Evolutionary conservation across 1,140 invertebrate genomes (phyloP).

Genomic region (Megathymus violae): DNA sequence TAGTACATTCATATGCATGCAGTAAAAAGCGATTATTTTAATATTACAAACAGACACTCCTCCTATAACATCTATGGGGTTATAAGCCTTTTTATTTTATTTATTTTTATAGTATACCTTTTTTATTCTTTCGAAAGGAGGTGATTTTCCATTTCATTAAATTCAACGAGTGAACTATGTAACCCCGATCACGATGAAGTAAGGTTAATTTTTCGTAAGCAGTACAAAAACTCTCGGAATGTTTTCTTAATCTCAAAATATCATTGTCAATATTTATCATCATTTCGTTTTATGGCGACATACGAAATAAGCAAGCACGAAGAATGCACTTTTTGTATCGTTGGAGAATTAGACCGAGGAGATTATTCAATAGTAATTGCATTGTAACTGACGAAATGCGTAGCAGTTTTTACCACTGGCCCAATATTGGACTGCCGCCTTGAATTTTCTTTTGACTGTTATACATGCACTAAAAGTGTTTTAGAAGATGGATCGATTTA

Average conservation of each 20-base stretch:
- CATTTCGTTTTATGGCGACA: not conserved
- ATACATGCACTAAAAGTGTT: no score
- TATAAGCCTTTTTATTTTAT: no score
- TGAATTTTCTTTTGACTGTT: no score
- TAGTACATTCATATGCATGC: no score
- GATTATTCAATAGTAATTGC: slow-evolving; percentile 6
- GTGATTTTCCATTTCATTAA: not conserved
- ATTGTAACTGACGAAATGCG: not conserved
- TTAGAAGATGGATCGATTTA: no score
- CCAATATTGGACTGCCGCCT: no score
- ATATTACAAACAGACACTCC: no score
- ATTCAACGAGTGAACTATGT: not conserved
- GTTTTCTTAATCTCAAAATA: not conserved
- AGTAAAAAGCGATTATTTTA: no score
- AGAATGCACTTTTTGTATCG: not conserved
- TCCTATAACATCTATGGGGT: no score
- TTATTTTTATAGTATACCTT: no score
- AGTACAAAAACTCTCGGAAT: not conserved
- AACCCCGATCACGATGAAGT: not conserved
- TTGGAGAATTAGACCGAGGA: slow-evolving; percentile 31
- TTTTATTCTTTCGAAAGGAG: no score
- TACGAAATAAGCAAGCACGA: not conserved
- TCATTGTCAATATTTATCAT: not conserved
- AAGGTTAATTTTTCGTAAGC: not conserved
- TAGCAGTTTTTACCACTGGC: no score